Evolutionary conservation across 2,113 vertebrate species (phyloP).

Genomic region (Chrysochloris asiatica): DNA sequence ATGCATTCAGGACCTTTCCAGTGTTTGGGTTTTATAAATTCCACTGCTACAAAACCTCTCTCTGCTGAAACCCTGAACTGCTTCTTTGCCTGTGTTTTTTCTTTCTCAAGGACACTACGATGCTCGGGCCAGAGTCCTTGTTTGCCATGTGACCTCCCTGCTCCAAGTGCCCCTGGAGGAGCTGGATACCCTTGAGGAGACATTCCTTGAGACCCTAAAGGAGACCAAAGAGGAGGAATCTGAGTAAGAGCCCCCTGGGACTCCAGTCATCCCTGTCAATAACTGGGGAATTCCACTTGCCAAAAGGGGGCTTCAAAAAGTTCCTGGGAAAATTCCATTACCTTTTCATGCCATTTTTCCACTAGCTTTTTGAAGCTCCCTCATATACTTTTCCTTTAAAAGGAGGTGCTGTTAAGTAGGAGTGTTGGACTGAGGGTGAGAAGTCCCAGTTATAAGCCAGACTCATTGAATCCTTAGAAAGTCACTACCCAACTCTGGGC

Average conservation of each 20-base stretch:
- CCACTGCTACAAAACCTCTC: not conserved
- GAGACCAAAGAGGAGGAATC: slow-evolving; percentile 90
- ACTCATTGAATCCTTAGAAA: not conserved
- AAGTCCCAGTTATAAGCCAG: not conserved
- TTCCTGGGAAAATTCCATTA: no score
- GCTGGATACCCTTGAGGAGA: slow-evolving; percentile 92
- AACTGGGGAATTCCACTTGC: not conserved
- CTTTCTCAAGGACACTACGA: slow-evolving; percentile 90
- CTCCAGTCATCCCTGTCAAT: not conserved
- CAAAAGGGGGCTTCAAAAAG: no score
- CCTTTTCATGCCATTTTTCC: no score
- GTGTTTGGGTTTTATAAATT: not conserved
- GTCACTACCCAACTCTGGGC: not conserved
- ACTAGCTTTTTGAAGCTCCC: no score
- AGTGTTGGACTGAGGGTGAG: not conserved
- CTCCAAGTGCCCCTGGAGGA: slow-evolving; percentile 87
- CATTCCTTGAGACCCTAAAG: slow-evolving; percentile 92
- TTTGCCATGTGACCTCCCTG: slow-evolving; percentile 89
- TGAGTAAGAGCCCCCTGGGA: slow-evolving; percentile 82
- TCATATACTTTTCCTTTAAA: not conserved
- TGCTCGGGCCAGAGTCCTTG: slow-evolving; percentile 91
- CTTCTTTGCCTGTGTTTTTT: slow-evolving; percentile 9
- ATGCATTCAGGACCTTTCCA: fast-evolving
- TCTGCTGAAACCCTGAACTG: not conserved
- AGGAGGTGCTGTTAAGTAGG: not conserved